A percentile compares a stretch with the other conserved stretches of the same genome.
Evolutionary conservation across 2,113 vertebrate species (phyloP).

Genomic region (Perca schrenkii): DNA sequence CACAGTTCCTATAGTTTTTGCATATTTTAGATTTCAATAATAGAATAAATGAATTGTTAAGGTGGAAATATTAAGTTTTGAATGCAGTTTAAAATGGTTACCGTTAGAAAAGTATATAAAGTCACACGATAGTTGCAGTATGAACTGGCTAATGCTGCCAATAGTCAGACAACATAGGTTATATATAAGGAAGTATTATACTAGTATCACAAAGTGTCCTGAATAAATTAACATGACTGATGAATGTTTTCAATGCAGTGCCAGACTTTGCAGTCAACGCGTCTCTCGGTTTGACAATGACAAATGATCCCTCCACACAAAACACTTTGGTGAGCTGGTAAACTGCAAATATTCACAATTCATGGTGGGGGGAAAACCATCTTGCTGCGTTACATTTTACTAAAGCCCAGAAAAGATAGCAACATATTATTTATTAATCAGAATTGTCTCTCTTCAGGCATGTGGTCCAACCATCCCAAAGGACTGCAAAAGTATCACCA

Average conservation of each 20-base stretch:
- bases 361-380: background rate
- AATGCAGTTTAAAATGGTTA: background rate
- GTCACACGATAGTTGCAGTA: background rate
- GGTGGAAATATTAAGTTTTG: background rate
- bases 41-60: background rate
- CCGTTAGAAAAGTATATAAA: background rate
- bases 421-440: background rate
- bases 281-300: constrained; percentile 83
- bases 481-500: constrained; percentile 75
- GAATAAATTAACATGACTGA: background rate
- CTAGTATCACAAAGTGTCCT: background rate
- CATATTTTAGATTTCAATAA: background rate
- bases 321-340: constrained; percentile 68
- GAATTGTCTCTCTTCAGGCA: constrained; percentile 51
- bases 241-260: constrained; percentile 53
- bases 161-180: background rate
- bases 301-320: constrained; percentile 27
- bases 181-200: background rate
- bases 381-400: background rate
- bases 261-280: constrained; percentile 74
- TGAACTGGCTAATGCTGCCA: background rate
- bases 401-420: background rate
- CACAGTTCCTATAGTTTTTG: background rate
- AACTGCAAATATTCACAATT: background rate
- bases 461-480: constrained; percentile 83